A percentile compares a stretch with the other conserved stretches of the same genome.
These are phyloP conservation scores for Andrena minutula DNA, from an alignment of 2,888 invertebrate species.

Conservation along the genomic window DNA sequence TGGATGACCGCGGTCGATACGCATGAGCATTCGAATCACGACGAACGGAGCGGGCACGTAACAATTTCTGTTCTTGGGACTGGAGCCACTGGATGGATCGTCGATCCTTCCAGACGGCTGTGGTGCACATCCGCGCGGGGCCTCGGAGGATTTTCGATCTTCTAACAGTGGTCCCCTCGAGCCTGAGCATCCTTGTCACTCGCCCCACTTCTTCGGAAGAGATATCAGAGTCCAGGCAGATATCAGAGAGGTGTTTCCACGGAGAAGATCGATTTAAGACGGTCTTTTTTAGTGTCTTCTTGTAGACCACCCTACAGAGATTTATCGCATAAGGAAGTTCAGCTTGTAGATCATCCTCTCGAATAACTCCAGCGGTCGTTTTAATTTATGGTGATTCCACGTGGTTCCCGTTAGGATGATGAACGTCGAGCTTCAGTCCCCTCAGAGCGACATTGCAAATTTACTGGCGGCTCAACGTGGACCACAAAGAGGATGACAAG, in stretches of 20 bases:
- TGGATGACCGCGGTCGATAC: slow-evolving; percentile 73
- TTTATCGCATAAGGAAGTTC: no score
- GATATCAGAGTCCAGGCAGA: no score
- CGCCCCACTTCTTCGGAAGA: no score
- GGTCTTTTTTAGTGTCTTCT: no score
- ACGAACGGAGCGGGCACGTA: slow-evolving; percentile 80
- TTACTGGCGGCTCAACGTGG: background rate
- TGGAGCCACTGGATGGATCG: slow-evolving; percentile 73
- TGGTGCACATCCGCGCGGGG: slow-evolving; percentile 55
- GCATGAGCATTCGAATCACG: slow-evolving; percentile 73
- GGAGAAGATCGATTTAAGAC: no score
- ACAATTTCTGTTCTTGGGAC: slow-evolving; percentile 84
- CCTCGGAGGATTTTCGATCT: slow-evolving; percentile 20
- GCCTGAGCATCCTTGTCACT: no score
- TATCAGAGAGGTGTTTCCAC: no score
- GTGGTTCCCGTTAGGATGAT: slow-evolving; percentile 30
- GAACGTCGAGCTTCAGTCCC: slow-evolving; percentile 26
- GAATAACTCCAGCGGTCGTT: background rate
- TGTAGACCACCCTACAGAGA: background rate
- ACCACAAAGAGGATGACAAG: no score
- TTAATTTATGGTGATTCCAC: slow-evolving; percentile 35
- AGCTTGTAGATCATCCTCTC: slow-evolving; percentile 10
- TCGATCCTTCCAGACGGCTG: slow-evolving; percentile 64
- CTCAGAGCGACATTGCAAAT: slow-evolving; percentile 8
- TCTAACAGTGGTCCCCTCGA: background rate